Base-by-base conservation (phyloP, 2,113 vertebrate species). In the Xenus cinereus region DNA sequence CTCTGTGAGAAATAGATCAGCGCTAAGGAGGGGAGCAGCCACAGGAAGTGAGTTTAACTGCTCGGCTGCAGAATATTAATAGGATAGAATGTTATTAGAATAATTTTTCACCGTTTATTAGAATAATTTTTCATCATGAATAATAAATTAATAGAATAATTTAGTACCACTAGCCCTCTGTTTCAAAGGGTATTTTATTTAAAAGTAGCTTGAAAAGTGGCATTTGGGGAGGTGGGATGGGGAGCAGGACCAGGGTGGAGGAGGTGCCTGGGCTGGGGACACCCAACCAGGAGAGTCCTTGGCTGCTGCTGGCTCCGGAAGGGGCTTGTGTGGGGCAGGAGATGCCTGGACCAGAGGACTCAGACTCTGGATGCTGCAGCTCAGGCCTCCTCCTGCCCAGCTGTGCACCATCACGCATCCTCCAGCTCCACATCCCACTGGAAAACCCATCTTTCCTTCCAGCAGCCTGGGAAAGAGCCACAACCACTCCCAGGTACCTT, bases 101-200 rank as follows among this genome's bases (percentile, higher is more conserved):
- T 96, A 95, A 95, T 97, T 98, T 97, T 97, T 97, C 97, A 97
- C 86, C 91, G 79, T 97, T 95, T 97, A 97, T 97, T 97, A 97
- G 97, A 97, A 95, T 96, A 90, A 95, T 96, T 97, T 97, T 97
- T 97, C 97, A 96, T 95, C 96, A 97, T 97, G 98, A 97, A 97
- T 97, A 97, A 98, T 97, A 97, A 98, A 97, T 96, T 91, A 97
- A 97, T 95, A 91, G 97, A 93, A 90, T 96, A 94, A 96, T 97
- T 95, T 86, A 95, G 77, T 57, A 54, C 81, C 45, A 5, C 33
- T n/a, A 96, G 76, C 82, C 91, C 62, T n/a, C 84, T 41, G 46
- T 81, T 82, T 96, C 84, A 96, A 94, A 84, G 71, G 45, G 79
- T 71, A 59, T 94, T 93, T 95, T 94, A 89, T 92, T 94, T 88